phyloP scores from a whole-genome alignment of 2,888 invertebrate species.

The Acleris laterana region DNA sequence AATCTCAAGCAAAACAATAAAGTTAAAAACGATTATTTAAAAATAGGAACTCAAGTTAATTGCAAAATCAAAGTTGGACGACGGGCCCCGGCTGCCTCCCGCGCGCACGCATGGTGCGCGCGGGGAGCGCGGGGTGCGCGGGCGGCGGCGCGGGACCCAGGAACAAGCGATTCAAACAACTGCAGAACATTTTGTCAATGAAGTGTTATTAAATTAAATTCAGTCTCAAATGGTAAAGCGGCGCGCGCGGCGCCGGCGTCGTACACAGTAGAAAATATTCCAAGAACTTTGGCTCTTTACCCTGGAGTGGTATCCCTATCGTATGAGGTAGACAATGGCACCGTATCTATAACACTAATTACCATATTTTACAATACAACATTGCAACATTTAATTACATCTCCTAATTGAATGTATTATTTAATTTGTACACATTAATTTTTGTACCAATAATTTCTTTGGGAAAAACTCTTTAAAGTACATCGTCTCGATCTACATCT shows the following conservation, averaged over 20 bases:
- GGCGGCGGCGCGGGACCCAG: neutral
- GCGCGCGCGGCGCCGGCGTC: constrained; percentile 18
- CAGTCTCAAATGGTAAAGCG: constrained; percentile 66
- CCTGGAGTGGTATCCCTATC: constrained; percentile 67
- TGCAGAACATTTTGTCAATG: constrained; percentile 16
- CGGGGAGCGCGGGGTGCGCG: too few species aligned
- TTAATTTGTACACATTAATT: constrained; percentile 81
- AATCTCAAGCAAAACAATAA: constrained; percentile 60
- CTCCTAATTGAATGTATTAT: constrained; percentile 66
- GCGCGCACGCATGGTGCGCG: too few species aligned
- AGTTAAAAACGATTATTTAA: constrained; percentile 57
- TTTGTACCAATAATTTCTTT: constrained; percentile 84
- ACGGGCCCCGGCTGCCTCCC: neutral
- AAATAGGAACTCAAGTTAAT: constrained; percentile 81
- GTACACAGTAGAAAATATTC: constrained; percentile 67
- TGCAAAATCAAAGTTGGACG: constrained; percentile 55
- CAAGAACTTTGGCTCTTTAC: constrained; percentile 78
- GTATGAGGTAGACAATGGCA: constrained; percentile 81
- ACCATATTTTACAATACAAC: constrained; percentile 75
- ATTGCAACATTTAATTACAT: constrained; percentile 78
- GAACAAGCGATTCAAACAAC: constrained; percentile 11
- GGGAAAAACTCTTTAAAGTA: constrained; percentile 72
- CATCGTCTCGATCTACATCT: constrained; percentile 56
- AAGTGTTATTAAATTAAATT: constrained; percentile 49
- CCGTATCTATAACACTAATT: constrained; percentile 71